Evolutionary conservation across 2,888 invertebrate species (phyloP).

Genomic region (Zygaena filipendulae): DNA sequence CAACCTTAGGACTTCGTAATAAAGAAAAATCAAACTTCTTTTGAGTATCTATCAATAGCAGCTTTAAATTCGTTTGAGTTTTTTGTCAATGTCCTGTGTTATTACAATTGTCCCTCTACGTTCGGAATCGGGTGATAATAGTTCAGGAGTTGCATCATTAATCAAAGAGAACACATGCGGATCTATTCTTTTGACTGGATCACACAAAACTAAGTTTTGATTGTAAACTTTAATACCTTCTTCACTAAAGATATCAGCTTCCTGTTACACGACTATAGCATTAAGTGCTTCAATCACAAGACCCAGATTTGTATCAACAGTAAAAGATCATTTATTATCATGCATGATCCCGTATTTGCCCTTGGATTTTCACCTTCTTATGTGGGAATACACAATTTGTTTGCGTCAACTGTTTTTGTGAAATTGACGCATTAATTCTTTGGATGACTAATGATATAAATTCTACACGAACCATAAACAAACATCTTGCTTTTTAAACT

Average conservation of each 20-base stretch:
- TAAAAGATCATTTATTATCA: conserved; percentile 45
- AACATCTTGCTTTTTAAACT: too few species aligned
- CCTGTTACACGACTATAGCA: conserved; percentile 11
- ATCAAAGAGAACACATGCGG: conserved; percentile 52
- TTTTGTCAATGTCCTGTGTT: conserved; percentile 39
- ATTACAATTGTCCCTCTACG: conserved; percentile 47
- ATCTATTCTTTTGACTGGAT: conserved; percentile 44
- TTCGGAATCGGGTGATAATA: conserved; percentile 45
- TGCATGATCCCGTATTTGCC: conserved; percentile 51
- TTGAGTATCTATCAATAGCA: too few species aligned
- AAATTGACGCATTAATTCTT: conserved; percentile 59
- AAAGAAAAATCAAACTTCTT: too few species aligned
- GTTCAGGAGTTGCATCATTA: conserved; percentile 55
- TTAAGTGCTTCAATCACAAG: too few species aligned
- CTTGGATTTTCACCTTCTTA: conserved; percentile 63
- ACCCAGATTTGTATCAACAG: conserved; percentile 20
- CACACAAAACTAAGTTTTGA: conserved; percentile 52
- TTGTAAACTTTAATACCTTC: conserved; percentile 44
- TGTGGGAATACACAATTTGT: conserved; percentile 67
- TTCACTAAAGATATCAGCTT: conserved; percentile 32
- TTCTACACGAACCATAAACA: conserved; percentile 34
- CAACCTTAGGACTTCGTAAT: conserved; percentile 21
- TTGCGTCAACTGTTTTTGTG: conserved; percentile 61
- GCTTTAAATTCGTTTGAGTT: too few species aligned
- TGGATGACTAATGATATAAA: conserved; percentile 50